phyloP scores from a whole-genome alignment of 2,888 invertebrate genomes.

The Cetonia aurata region DNA sequence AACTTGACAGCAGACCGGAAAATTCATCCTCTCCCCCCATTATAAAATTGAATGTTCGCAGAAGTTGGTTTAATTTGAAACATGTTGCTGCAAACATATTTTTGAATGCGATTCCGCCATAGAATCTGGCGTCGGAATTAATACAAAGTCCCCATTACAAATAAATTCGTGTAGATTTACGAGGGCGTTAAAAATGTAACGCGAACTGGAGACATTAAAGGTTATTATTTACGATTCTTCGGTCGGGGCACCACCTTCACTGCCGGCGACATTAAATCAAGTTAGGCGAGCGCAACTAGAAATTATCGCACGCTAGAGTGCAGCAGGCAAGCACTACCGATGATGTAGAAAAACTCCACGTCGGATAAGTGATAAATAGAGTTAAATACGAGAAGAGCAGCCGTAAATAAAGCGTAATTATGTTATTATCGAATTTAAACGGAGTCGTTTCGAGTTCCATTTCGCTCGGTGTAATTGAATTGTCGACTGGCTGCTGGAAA shows the following conservation, averaged over 20 bases:
- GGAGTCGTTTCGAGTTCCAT: constrained; percentile 39
- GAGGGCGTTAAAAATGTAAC: constrained; percentile 17
- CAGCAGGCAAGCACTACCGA: constrained; percentile 18
- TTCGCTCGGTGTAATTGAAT: constrained; percentile 46
- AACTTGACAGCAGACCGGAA: not conserved
- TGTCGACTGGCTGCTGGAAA: constrained; percentile 40
- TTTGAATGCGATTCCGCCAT: not conserved
- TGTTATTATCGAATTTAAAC: constrained; percentile 50
- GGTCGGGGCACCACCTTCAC: constrained; percentile 17
- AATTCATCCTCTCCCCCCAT: not conserved
- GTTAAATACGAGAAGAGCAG: constrained; percentile 43
- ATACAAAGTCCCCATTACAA: constrained; percentile 8
- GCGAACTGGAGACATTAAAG: constrained; percentile 20
- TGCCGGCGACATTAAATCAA: constrained; percentile 16
- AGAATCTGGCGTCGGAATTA: not conserved
- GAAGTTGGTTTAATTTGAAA: constrained; percentile 1
- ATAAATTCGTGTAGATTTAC: constrained; percentile 17
- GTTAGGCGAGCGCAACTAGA: not conserved
- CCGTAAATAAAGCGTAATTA: constrained; percentile 49
- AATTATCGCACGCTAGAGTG: constrained; percentile 22
- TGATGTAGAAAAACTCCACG: constrained; percentile 27
- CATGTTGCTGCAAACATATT: not conserved
- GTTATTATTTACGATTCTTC: constrained; percentile 31
- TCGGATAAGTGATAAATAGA: constrained; percentile 43
- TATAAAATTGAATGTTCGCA: constrained; percentile 10